Conservation (phyloP, 2,888 invertebrate species). For the Drosophila borealis region DNA sequence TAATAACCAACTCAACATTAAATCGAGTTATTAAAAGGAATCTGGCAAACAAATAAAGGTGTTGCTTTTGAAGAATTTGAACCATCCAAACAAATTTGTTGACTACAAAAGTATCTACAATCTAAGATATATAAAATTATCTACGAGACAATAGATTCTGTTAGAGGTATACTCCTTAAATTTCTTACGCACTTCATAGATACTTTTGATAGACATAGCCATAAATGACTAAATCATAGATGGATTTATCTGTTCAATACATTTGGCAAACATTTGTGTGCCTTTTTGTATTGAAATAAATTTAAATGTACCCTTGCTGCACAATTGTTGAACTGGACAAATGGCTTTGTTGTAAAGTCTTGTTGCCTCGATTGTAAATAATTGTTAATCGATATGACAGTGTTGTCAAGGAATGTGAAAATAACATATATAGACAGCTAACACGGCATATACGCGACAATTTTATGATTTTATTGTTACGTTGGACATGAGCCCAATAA, state of each 20-base stretch:
- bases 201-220: no score
- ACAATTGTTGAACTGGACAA: background rate
- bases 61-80: no score
- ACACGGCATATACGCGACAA: conserved; percentile 41
- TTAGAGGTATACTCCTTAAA: no score
- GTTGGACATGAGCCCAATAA: conserved; percentile 52
- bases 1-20: no score
- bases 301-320: background rate
- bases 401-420: conserved; percentile 17
- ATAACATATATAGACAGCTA: conserved; percentile 23
- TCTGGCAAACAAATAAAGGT: no score
- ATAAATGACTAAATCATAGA: no score
- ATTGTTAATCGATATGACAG: conserved; percentile 32
- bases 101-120: background rate
- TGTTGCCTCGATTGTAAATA: background rate
- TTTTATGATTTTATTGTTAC: conserved; percentile 45
- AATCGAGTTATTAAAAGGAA: no score
- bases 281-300: background rate
- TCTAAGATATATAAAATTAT: no score
- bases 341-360: background rate
- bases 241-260: no score
- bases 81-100: background rate
- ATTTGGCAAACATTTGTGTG: no score
- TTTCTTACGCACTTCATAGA: no score
- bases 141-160: no score